These are phyloP conservation scores for Lacerta bilineata DNA, from an alignment of 2,797 vertebrate genomes.

Conservation along the genomic window DNA sequence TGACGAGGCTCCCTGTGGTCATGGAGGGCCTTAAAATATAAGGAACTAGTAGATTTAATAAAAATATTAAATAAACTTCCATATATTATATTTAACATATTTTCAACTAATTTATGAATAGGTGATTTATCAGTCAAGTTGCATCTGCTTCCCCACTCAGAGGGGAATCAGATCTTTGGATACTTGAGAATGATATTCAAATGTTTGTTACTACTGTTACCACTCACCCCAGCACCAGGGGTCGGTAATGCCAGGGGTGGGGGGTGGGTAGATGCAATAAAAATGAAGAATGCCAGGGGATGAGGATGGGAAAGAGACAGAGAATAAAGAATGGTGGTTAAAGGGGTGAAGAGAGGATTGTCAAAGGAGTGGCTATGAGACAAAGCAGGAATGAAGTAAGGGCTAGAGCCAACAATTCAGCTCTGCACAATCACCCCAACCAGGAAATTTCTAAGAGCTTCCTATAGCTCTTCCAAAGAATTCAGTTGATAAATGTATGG, in stretches of 20 bases:
- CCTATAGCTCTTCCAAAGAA: neutral
- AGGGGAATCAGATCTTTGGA: neutral
- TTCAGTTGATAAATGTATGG: neutral
- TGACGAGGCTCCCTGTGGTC: too few species aligned
- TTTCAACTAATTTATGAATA: too few species aligned
- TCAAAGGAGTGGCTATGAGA: neutral
- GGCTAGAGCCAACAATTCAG: neutral
- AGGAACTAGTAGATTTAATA: too few species aligned
- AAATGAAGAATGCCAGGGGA: slow-evolving; percentile 5
- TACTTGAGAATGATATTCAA: neutral
- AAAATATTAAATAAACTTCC: too few species aligned
- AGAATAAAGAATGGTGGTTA: neutral
- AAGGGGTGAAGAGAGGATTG: neutral
- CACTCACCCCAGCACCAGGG: neutral
- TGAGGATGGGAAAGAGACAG: neutral
- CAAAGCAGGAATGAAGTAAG: neutral
- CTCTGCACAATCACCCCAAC: neutral
- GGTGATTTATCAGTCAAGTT: too few species aligned
- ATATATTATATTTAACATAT: too few species aligned
- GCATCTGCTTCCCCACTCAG: too few species aligned
- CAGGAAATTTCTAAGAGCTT: neutral
- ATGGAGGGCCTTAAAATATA: too few species aligned
- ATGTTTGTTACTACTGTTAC: neutral
- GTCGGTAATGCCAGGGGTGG: too few species aligned
- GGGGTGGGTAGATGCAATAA: neutral